Conservation (phyloP, 2,797 vertebrate species). For the Schizopygopsis malacanthus region DNA sequence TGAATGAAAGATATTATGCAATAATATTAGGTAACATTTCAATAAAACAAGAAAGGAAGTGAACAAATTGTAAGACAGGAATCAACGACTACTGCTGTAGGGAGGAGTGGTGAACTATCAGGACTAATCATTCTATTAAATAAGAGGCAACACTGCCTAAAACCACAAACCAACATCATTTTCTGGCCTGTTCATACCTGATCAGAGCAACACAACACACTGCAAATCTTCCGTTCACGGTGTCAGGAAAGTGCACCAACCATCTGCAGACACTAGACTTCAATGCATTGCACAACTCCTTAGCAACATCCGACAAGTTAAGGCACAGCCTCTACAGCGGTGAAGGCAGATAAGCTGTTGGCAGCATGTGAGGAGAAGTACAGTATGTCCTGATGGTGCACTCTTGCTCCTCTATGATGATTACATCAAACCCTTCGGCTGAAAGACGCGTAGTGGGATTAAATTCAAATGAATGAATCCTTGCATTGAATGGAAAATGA, state of each 20-base stretch:
- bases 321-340: constrained; percentile 11
- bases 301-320: constrained; percentile 39
- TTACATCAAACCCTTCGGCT: constrained; percentile 34
- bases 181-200: constrained; percentile 24
- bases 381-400: constrained; percentile 12
- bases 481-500: not conserved
- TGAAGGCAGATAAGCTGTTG: constrained; percentile 29
- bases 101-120: not conserved
- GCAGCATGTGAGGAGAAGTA: constrained; percentile 28
- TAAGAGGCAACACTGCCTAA: not conserved
- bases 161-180: not conserved
- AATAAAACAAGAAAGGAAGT: constrained; percentile 6
- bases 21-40: constrained; percentile 2
- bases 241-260: constrained; percentile 12
- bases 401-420: constrained; percentile 7
- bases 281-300: constrained; percentile 27
- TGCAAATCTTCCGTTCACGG: constrained; percentile 1
- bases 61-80: not conserved
- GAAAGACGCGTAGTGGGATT: constrained; percentile 9
- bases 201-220: constrained; percentile 7
- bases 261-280: constrained; percentile 15
- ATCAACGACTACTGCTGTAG: not conserved
- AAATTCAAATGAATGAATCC: not conserved
- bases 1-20: not conserved
- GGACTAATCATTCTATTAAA: constrained; percentile 22